Conservation (phyloP, 2,797 vertebrate genomes). For the Chelonia mydas region DNA sequence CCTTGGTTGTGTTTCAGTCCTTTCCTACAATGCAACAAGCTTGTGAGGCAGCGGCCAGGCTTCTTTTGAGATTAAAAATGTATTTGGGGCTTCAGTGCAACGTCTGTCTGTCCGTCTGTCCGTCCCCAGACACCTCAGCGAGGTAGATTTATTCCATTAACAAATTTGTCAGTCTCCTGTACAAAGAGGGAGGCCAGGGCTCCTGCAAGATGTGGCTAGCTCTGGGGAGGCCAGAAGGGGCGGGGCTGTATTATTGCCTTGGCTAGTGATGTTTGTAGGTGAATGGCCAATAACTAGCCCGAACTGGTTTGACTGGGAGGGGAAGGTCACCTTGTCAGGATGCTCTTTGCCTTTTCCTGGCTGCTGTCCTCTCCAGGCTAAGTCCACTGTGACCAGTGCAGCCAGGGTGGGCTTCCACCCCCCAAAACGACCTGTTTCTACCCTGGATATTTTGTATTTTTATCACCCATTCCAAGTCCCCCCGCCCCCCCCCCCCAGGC, state of each 20-base stretch:
- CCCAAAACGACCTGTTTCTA: background rate
- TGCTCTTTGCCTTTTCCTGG: too few relatives aligned
- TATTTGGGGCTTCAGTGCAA: background rate
- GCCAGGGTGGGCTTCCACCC: background rate
- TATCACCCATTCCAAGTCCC: background rate
- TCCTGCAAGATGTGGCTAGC: background rate
- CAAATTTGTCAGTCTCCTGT: background rate
- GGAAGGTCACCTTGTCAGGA: too few relatives aligned
- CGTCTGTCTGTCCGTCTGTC: background rate
- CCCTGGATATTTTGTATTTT: background rate
- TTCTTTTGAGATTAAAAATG: background rate
- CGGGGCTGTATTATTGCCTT: background rate
- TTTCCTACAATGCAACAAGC: background rate
- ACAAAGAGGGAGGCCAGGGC: background rate
- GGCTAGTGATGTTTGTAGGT: background rate
- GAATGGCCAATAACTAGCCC: background rate
- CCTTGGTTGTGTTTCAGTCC: background rate
- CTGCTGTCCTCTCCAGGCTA: background rate
- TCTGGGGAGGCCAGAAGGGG: background rate
- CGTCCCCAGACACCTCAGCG: background rate
- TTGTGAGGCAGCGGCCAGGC: background rate
- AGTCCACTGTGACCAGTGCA: background rate
- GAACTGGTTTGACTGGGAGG: background rate
- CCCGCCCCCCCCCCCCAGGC: background rate
- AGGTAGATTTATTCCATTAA: constrained; percentile 18